A percentile compares a stretch with the other conserved stretches of the same genome.
Conservation (phyloP, 2,888 invertebrate species). For the Mythimna albipuncta region DNA sequence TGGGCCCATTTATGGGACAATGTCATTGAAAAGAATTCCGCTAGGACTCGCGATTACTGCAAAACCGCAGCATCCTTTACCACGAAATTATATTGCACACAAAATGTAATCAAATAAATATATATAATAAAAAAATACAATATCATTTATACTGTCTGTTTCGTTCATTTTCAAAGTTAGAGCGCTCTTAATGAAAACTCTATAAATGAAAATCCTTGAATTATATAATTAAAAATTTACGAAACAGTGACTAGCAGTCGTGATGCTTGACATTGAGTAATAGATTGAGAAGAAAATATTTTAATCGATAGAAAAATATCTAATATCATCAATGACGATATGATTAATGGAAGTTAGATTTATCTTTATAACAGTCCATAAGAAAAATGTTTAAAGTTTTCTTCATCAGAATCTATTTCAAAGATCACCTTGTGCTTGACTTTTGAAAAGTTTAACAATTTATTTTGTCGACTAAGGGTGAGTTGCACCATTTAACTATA, state of each 20-base stretch:
- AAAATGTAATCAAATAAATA: too few species aligned
- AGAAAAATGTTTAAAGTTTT: not conserved
- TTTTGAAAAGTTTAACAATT: slow-evolving; percentile 23
- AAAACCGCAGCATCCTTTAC: too few species aligned
- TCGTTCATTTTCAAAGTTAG: too few species aligned
- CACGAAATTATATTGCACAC: too few species aligned
- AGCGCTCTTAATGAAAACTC: too few species aligned
- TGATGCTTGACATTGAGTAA: not conserved
- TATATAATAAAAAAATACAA: too few species aligned
- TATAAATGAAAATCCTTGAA: not conserved
- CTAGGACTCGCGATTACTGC: too few species aligned
- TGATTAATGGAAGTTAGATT: slow-evolving; percentile 9
- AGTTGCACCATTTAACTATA: too few species aligned
- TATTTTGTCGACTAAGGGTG: not conserved
- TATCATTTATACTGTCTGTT: too few species aligned
- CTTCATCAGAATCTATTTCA: slow-evolving; percentile 9
- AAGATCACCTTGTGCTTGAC: slow-evolving; percentile 8
- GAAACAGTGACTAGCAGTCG: not conserved
- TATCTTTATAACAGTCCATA: not conserved
- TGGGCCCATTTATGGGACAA: too few species aligned
- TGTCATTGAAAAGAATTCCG: too few species aligned
- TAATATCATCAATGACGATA: not conserved
- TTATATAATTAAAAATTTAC: not conserved
- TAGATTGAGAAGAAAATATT: not conserved
- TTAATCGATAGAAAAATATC: slow-evolving; percentile 1